These are phyloP conservation scores for Rhinophrynus dorsalis DNA, from an alignment of 2,797 vertebrate genomes.

Conservation along the genomic window DNA sequence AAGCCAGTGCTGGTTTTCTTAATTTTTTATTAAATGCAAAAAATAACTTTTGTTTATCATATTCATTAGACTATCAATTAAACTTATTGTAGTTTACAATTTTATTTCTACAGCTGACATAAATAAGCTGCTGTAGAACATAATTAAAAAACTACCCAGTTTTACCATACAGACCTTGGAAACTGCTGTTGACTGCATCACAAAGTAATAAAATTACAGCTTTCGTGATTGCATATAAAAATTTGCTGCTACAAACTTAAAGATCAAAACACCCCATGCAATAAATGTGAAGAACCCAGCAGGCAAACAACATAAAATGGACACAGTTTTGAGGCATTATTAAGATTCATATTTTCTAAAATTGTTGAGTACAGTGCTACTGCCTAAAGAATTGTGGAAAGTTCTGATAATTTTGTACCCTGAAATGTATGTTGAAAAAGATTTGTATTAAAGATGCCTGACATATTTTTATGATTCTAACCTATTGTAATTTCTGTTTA, in stretches of 20 bases:
- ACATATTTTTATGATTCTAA: too few species aligned
- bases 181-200: not conserved
- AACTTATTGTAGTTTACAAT: not conserved
- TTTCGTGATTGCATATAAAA: constrained; percentile 23
- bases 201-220: constrained; percentile 23
- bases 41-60: not conserved
- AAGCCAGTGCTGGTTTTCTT: too few species aligned
- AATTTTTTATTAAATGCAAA: not conserved
- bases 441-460: not conserved
- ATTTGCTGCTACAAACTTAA: constrained; percentile 16
- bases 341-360: constrained; percentile 2
- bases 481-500: too few species aligned
- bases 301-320: constrained; percentile 4
- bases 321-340: not conserved
- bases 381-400: not conserved
- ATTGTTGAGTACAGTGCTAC: not conserved
- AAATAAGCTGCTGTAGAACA: not conserved
- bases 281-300: constrained; percentile 11
- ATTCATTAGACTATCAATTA: not conserved
- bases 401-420: not conserved
- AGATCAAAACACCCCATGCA: constrained; percentile 1
- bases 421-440: not conserved
- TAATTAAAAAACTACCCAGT: not conserved
- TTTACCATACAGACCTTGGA: not conserved
- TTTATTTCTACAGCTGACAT: not conserved